Evolutionary conservation across 2,888 invertebrate genomes (phyloP).

Genomic region (Metacarcinus magister): DNA sequence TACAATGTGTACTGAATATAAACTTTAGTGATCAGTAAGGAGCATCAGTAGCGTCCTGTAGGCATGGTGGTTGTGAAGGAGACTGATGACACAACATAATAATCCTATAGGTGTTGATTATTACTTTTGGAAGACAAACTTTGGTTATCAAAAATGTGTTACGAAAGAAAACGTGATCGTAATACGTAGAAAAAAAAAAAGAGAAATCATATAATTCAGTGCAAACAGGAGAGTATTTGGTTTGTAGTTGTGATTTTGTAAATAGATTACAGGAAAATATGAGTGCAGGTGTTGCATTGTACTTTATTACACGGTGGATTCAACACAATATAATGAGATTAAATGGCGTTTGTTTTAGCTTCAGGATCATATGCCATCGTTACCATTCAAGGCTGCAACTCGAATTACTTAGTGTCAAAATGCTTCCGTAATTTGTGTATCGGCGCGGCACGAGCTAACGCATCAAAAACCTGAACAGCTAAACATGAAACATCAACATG

Average conservation of each 20-base stretch:
- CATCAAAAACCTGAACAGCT: constrained; percentile 36
- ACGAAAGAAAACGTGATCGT: background rate
- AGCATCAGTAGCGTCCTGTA: background rate
- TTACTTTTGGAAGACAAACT: background rate
- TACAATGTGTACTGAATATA: background rate
- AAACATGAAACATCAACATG: constrained; percentile 45
- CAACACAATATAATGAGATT: background rate
- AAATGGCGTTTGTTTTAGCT: background rate
- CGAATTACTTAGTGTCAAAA: constrained; percentile 7
- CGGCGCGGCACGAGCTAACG: background rate
- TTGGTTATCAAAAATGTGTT: background rate
- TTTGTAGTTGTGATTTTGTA: background rate
- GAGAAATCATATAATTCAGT: background rate
- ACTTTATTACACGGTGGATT: background rate
- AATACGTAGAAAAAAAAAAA: background rate
- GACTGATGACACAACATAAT: background rate
- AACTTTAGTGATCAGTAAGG: background rate
- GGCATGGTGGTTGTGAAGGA: background rate
- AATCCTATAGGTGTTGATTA: background rate
- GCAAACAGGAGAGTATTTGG: background rate
- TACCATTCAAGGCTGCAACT: background rate
- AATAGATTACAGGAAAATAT: background rate
- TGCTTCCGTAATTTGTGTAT: background rate
- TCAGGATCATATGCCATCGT: background rate
- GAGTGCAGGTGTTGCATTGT: background rate